Percentiles rank a stretch among this genome's conserved stretches.
Evolutionary conservation across 2,797 vertebrate genomes (phyloP).

Genomic region (Aldrovandia affinis): DNA sequence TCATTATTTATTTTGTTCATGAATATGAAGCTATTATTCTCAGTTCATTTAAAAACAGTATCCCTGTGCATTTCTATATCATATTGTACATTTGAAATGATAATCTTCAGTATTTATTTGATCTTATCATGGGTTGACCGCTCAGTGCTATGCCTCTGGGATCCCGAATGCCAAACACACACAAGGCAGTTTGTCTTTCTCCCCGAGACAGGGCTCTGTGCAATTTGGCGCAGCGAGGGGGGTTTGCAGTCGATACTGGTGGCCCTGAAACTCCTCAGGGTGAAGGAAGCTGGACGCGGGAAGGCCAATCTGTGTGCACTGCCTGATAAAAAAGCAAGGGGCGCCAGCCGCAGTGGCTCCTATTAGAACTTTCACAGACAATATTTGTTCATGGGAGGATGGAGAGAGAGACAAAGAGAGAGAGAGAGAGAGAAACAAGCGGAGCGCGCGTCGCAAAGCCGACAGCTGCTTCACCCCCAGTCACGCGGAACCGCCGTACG

Average conservation of each 20-base stretch:
- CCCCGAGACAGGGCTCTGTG: background rate
- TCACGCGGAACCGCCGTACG: slow-evolving; percentile 45
- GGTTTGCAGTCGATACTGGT: background rate
- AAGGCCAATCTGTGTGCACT: background rate
- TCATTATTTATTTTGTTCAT: background rate
- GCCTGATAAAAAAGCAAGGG: slow-evolving; percentile 1
- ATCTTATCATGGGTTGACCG: background rate
- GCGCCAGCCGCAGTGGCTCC: slow-evolving; percentile 1
- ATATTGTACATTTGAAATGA: background rate
- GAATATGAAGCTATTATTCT: background rate
- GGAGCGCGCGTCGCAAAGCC: slow-evolving; percentile 24
- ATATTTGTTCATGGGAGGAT: background rate
- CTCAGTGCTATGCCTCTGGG: background rate
- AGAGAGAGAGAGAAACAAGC: background rate
- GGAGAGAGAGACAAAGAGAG: background rate
- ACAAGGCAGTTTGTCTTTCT: background rate
- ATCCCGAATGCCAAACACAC: background rate
- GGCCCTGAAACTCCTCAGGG: background rate
- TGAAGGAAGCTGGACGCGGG: background rate
- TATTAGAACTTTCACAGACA: slow-evolving; percentile 22
- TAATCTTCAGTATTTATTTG: background rate
- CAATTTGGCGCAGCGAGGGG: background rate
- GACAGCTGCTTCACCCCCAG: slow-evolving; percentile 52
- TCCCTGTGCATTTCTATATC: background rate
- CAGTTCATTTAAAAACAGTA: background rate